Evolutionary conservation across 1,140 invertebrate species (phyloP).

Genomic region (Drosophila pectinifera): DNA sequence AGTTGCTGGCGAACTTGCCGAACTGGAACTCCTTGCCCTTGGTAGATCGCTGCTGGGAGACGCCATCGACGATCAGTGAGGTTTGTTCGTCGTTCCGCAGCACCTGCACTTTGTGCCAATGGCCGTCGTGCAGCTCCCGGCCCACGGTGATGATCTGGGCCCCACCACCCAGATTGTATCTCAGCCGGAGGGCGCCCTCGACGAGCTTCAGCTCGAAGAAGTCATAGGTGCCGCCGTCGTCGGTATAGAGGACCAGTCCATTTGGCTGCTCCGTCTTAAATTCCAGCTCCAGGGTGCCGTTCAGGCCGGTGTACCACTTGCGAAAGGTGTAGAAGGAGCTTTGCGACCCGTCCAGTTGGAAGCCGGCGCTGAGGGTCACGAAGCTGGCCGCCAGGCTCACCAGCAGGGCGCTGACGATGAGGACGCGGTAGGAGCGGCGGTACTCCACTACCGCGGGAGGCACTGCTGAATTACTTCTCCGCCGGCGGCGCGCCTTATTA

Average conservation of each 20-base stretch:
- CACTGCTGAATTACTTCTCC: constrained; percentile 41
- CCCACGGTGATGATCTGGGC: constrained; percentile 95
- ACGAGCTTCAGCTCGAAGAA: constrained; percentile 98
- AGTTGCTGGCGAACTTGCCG: constrained; percentile 93
- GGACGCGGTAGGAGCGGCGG: constrained; percentile 70
- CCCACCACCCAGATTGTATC: constrained; percentile 94
- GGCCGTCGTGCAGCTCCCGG: constrained; percentile 93
- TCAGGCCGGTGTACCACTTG: constrained; percentile 94
- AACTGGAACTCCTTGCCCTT: constrained; percentile 94
- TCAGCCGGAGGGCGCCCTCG: constrained; percentile 93
- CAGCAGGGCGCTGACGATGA: constrained; percentile 68
- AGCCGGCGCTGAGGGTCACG: constrained; percentile 84
- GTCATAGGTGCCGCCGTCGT: constrained; percentile 96
- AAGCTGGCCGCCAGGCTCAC: constrained; percentile 70
- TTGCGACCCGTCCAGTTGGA: constrained; percentile 93
- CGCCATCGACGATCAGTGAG: constrained; percentile 92
- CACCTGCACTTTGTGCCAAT: constrained; percentile 95
- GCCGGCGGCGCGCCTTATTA: constrained; percentile 70
- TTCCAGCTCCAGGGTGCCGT: constrained; percentile 95
- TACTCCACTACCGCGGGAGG: constrained; percentile 54
- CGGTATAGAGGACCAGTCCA: constrained; percentile 95
- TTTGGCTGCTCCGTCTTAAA: constrained; percentile 96
- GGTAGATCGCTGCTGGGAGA: constrained; percentile 90
- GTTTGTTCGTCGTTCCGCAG: constrained; percentile 91
- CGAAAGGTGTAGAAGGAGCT: constrained; percentile 95